Percentiles rank a stretch among this genome's conserved stretches.
phyloP scores from a whole-genome alignment of 2,113 vertebrate genomes.

The Onychostoma macrolepis region DNA sequence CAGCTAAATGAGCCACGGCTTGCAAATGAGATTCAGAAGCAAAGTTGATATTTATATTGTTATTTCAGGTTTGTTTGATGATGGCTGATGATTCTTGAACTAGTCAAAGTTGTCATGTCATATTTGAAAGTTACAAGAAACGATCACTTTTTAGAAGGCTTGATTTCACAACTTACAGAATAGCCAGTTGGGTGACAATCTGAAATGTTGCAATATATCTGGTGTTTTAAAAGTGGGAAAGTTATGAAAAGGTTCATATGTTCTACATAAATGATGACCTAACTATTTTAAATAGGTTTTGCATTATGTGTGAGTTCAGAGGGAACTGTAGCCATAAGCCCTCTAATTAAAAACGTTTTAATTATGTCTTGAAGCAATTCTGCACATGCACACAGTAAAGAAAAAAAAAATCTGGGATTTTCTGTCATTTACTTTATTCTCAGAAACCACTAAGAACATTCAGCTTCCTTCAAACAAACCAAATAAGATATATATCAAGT shows the following conservation, averaged over 20 bases:
- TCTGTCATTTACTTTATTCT: slow-evolving; percentile 46
- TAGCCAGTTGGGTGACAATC: neutral
- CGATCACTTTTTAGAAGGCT: neutral
- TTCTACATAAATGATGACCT: slow-evolving; percentile 14
- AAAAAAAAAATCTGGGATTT: slow-evolving; percentile 48
- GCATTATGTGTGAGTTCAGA: slow-evolving; percentile 37
- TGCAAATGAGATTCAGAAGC: neutral
- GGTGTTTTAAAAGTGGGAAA: neutral
- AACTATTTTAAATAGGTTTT: slow-evolving; percentile 30
- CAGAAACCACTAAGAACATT: neutral
- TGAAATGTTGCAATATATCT: neutral
- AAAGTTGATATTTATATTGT: neutral
- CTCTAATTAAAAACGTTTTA: slow-evolving; percentile 61
- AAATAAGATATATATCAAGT: slow-evolving; percentile 10
- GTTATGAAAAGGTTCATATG: neutral
- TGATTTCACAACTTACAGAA: slow-evolving; percentile 1
- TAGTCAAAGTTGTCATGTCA: neutral
- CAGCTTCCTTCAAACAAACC: neutral
- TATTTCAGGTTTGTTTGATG: neutral
- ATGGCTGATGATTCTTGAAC: neutral
- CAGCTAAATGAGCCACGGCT: slow-evolving; percentile 4
- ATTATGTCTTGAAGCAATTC: slow-evolving; percentile 66
- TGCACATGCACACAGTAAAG: slow-evolving; percentile 56
- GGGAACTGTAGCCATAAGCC: slow-evolving; percentile 47
- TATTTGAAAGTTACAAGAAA: neutral